phyloP scores from a whole-genome alignment of 2,113 vertebrate species.

The Morone chrysops region DNA sequence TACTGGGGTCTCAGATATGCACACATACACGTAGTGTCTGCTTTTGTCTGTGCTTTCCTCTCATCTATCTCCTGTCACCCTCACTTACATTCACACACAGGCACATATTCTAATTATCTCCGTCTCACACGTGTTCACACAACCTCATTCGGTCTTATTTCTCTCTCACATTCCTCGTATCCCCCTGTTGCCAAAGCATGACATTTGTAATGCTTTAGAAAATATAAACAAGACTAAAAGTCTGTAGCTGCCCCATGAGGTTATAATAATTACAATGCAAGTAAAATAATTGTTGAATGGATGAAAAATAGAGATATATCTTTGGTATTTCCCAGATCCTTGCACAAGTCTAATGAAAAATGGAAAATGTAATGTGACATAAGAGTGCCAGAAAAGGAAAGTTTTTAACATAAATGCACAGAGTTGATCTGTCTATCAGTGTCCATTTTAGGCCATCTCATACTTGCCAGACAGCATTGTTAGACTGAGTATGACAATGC shows the following conservation, averaged over 20 bases:
- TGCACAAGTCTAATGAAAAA: not conserved
- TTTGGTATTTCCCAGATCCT: not conserved
- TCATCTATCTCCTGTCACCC: not conserved
- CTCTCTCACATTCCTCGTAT: not conserved
- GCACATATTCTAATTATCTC: conserved; percentile 3
- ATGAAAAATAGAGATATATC: not conserved
- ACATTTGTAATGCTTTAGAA: conserved; percentile 12
- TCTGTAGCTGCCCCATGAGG: accelerated
- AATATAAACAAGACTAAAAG: conserved; percentile 5
- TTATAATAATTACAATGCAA: not conserved
- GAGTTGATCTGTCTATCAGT: not conserved
- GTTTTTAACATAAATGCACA: not conserved
- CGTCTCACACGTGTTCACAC: conserved; percentile 20
- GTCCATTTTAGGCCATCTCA: not conserved
- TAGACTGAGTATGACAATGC: not conserved
- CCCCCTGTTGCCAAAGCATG: not conserved
- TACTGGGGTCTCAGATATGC: not conserved
- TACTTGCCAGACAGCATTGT: not conserved
- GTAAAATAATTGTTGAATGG: not conserved
- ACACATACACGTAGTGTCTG: not conserved
- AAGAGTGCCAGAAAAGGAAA: not conserved
- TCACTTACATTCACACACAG: conserved; percentile 13
- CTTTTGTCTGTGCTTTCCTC: not conserved
- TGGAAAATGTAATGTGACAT: not conserved
- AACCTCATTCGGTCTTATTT: not conserved